Percentiles rank a stretch among this genome's conserved stretches.
These are phyloP conservation scores for Drosophila orena DNA, from an alignment of 1,140 invertebrate genomes.

Conservation along the genomic window DNA sequence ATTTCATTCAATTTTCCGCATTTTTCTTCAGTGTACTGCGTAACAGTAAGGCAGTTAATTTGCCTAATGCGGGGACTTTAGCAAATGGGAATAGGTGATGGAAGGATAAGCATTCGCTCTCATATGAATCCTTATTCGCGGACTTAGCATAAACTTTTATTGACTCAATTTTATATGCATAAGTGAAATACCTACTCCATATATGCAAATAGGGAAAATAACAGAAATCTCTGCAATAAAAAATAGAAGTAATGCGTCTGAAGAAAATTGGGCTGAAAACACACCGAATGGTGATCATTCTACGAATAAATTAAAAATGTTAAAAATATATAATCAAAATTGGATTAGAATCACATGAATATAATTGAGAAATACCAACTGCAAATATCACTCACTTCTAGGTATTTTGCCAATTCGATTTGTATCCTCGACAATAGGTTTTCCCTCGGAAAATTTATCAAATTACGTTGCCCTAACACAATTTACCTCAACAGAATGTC, in stretches of 20 bases:
- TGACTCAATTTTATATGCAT: slow-evolving; percentile 49
- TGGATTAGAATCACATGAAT: too few relatives aligned
- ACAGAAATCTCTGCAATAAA: not conserved
- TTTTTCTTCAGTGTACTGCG: not conserved
- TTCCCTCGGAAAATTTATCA: not conserved
- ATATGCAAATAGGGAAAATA: slow-evolving; percentile 40
- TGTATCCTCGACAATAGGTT: not conserved
- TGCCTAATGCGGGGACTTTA: slow-evolving; percentile 67
- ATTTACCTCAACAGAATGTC: not conserved
- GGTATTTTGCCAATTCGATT: not conserved
- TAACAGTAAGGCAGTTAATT: slow-evolving; percentile 55
- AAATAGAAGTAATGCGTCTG: not conserved
- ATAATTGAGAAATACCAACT: too few relatives aligned
- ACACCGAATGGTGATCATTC: not conserved
- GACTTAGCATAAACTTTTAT: slow-evolving; percentile 58
- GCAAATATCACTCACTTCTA: too few relatives aligned
- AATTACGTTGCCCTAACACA: not conserved
- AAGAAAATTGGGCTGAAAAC: not conserved
- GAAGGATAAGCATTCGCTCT: slow-evolving; percentile 38
- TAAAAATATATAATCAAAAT: too few relatives aligned
- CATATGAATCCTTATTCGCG: slow-evolving; percentile 66
- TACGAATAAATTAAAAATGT: too few relatives aligned
- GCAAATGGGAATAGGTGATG: not conserved
- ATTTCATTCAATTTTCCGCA: too few relatives aligned
- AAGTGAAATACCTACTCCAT: slow-evolving; percentile 42